Evolutionary conservation across 1,140 invertebrate species (phyloP), one percentile per base, ranked within the genome.

Genomic region (Bombyx mandarina): DNA sequence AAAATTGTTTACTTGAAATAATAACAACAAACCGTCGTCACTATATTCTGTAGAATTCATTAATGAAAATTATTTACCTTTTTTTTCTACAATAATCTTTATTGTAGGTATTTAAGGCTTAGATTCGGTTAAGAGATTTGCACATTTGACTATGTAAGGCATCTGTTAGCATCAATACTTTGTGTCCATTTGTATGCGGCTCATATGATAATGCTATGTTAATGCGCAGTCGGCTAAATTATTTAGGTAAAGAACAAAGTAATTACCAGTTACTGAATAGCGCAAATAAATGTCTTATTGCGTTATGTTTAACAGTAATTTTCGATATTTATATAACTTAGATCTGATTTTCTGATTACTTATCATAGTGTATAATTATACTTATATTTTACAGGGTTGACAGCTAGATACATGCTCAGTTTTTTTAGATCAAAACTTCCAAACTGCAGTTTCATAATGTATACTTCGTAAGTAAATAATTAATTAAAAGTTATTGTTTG

Each of bases 271-370:
- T 52, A 8, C 43, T 53, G 51, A 47, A 56, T 52, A 52, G 56
- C 48, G 47, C 44, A 8, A 47, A 61, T 57, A 6, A 57, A 53
- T 10, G 53, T 50, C 53, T 62, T 51, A 62, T 62, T 57, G 26
- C 26, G 26, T 35, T 35, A 35, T 35, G 26, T 35, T 35, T 35
- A 60, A 12, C 58, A 43, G 53, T 50, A 51, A 58, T n/a, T 52
- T 46, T 54, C 10, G 35, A 51, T 48, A 58, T 52, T 56, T 10
- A 42, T 60, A 51, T 52, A 52, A 51, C 8, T 6, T 35, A 12
- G 52, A 22, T 10, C 7, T 35, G 26, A 3, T 35, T 35, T 49
- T 9, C n/a, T 9, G 9, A 9, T 49, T 49, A 10, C 48, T 7
- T 49, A 2, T 49, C 22, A 49, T 49, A 7, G 10, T 7, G 7